A percentile compares a stretch with the other conserved stretches of the same genome.
Conservation (phyloP, 2,888 invertebrate species). For the Eucera pruinosa region DNA sequence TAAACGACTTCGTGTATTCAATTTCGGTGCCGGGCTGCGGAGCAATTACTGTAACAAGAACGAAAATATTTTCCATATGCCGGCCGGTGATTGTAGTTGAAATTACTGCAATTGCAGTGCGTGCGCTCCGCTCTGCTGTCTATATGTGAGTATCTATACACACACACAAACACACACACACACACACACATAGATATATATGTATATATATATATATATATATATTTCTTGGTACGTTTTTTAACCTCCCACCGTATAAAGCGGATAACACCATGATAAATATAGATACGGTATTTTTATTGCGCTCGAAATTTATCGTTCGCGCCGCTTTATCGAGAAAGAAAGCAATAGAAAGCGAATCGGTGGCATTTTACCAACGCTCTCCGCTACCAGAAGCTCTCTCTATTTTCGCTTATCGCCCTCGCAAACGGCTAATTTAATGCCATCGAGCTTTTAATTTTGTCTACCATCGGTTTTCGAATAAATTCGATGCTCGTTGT, state of each 20-base stretch:
- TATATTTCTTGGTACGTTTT: constrained; percentile 32
- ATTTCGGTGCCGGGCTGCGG: constrained; percentile 12
- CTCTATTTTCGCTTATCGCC: constrained; percentile 3
- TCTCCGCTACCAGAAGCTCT: neutral
- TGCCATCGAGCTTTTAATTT: constrained; percentile 14
- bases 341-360: constrained; percentile 20
- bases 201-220: neutral
- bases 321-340: constrained; percentile 29
- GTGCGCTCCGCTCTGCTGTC: neutral
- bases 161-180: too few species aligned
- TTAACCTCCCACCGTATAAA: neutral
- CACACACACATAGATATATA: too few species aligned
- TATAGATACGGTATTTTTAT: constrained; percentile 48
- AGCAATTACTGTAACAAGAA: constrained; percentile 53
- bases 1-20: constrained; percentile 33
- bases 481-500: constrained; percentile 17
- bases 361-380: constrained; percentile 13
- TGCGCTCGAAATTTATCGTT: constrained; percentile 44
- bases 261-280: constrained; percentile 50
- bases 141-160: neutral
- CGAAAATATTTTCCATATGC: constrained; percentile 49
- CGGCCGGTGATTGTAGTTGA: constrained; percentile 37
- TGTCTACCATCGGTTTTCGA: neutral
- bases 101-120: constrained; percentile 47
- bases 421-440: constrained; percentile 28